Conservation (phyloP, 2,113 vertebrate genomes). For the Propithecus coquereli region DNA sequence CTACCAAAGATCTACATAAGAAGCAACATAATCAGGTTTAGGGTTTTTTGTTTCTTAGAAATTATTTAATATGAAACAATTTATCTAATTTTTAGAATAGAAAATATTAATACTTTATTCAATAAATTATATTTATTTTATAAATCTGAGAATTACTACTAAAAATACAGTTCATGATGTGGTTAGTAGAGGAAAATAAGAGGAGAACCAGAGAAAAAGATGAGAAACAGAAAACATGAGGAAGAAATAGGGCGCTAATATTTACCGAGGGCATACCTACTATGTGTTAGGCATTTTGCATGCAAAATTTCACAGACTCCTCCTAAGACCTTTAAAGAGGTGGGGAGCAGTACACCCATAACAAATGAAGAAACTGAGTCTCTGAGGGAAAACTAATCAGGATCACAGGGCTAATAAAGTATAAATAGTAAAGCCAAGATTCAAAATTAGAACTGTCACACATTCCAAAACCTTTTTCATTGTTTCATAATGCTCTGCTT, state of each 20-base stretch:
- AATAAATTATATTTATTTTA: neutral
- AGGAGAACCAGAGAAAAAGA: neutral
- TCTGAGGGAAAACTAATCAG: neutral
- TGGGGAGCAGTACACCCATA: neutral
- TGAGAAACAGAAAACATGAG: neutral
- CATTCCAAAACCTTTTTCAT: neutral
- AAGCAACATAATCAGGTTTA: neutral
- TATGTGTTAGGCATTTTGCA: neutral
- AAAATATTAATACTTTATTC: conserved; percentile 13
- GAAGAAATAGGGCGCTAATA: neutral
- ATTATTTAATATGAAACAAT: neutral
- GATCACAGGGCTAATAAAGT: neutral
- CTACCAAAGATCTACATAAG: neutral
- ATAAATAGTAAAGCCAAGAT: neutral
- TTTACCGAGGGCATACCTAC: neutral
- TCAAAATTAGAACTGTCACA: neutral
- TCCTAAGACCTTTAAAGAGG: neutral
- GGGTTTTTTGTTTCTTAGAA: neutral
- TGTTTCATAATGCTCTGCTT: neutral
- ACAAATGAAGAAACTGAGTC: neutral
- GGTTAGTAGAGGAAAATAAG: neutral
- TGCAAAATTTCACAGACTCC: neutral
- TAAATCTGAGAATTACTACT: conserved; percentile 11
- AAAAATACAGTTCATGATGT: neutral
- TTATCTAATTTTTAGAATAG: conserved; percentile 19